These are phyloP conservation scores for Lordiphosa collinella DNA, from an alignment of 1,140 invertebrate species.

Conservation along the genomic window DNA sequence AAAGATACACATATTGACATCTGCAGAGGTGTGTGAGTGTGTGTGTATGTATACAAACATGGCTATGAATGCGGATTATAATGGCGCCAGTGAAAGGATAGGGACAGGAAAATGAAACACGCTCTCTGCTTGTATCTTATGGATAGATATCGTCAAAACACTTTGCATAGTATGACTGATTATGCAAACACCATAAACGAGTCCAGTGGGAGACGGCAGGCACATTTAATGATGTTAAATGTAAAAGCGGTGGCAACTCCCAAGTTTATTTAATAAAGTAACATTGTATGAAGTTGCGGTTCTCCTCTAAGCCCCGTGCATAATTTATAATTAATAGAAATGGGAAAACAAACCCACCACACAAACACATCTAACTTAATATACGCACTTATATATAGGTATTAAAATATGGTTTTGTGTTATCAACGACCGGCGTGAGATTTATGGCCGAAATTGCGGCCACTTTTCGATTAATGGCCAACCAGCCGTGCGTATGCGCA, in stretches of 20 bases:
- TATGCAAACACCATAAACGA: conserved; percentile 48
- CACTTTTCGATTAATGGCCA: conserved; percentile 58
- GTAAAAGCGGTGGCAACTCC: neutral
- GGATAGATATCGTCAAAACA: conserved; percentile 22
- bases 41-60: conserved; percentile 16
- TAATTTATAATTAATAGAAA: conserved; percentile 66
- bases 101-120: conserved; percentile 2
- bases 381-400: conserved; percentile 2
- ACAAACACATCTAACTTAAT: conserved; percentile 5
- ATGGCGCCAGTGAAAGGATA: conserved; percentile 31
- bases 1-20: conserved; percentile 26
- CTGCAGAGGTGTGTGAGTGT: neutral
- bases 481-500: conserved; percentile 39
- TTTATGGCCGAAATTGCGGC: conserved; percentile 56
- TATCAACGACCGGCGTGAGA: conserved; percentile 32
- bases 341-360: conserved; percentile 19
- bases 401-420: conserved; percentile 43
- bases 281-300: neutral
- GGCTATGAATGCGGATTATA: conserved; percentile 59
- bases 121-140: conserved; percentile 8
- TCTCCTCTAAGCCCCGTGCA: conserved; percentile 15
- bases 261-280: conserved; percentile 27
- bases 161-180: conserved; percentile 44
- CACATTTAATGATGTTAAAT: conserved; percentile 19
- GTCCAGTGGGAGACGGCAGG: neutral